Evolutionary conservation across 2,888 invertebrate genomes (phyloP).

Genomic region (Pachliopta kotzebuea): DNA sequence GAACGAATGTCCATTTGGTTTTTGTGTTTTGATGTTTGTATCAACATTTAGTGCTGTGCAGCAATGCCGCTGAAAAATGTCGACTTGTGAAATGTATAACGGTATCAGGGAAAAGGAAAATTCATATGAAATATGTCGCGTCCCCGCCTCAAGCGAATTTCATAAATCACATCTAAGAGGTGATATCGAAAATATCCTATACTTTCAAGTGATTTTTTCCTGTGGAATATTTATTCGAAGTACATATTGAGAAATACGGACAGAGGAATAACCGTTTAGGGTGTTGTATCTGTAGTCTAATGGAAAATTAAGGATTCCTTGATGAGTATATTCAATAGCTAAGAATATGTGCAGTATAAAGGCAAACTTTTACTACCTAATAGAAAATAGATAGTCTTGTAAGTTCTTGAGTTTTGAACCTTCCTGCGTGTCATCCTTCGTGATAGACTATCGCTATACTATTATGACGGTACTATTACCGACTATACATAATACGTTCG

Average conservation of each 20-base stretch:
- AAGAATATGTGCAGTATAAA: not conserved
- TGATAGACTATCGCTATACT: no score
- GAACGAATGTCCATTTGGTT: not conserved
- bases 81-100: slow-evolving; percentile 13
- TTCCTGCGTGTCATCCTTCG: no score
- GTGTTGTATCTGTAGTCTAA: not conserved
- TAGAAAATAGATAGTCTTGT: no score
- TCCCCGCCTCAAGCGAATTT: slow-evolving; percentile 25
- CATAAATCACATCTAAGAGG: slow-evolving; percentile 28
- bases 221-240: slow-evolving; percentile 5
- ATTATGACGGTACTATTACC: no score
- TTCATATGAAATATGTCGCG: slow-evolving; percentile 28
- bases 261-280: not conserved
- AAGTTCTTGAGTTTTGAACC: no score
- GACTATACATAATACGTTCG: no score
- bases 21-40: not conserved
- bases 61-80: slow-evolving; percentile 10
- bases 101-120: slow-evolving; percentile 24
- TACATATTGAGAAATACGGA: not conserved
- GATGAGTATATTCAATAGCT: not conserved
- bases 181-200: slow-evolving; percentile 29
- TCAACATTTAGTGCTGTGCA: slow-evolving; percentile 15
- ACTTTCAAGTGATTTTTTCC: slow-evolving; percentile 8
- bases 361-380: not conserved
- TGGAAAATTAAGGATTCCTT: not conserved